Base-by-base conservation (phyloP, 1,140 invertebrate species). In the Drosophila murphyi region DNA sequence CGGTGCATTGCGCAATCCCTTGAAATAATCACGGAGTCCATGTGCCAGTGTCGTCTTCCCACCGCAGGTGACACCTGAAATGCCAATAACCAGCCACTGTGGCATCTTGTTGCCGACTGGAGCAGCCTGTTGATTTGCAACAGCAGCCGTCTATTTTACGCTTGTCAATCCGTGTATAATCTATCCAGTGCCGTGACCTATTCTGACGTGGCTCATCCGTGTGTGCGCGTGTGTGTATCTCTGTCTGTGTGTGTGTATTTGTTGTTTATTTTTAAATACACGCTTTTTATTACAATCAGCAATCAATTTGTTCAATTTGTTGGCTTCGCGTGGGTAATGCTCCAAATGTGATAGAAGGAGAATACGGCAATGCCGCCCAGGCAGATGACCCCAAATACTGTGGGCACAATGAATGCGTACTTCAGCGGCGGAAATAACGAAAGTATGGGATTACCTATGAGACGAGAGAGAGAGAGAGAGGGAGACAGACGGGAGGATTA, bases 21-120 rank as follows among this genome's bases (percentile, higher is more conserved):
- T 90, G 20, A 95, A 93, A 32, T 92, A 92, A 47, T 95, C 90
- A 3, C 93, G 91, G 5, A 97, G 73, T 72, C 93, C 93, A 29
- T 93, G 94, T 0, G 96, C 94, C 12, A 97, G 76, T 0, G 96
- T 96, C 2, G 96, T 96, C 93, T 98, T 98, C 41, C 97, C 97
- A 52, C 96, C 95, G 76, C 96, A 96, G 0, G 96, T 97, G 3
- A 95, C 95, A 1, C 97, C 96, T 7, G 95, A 95, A 72, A 97
- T 94, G 28, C 96, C 96, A 61, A 97, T 93, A 7, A 97, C 90
- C 12, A 96, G 82, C 95, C 95, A 96, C 32, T 94, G 92, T 41
- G 92, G 92, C 75, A 82, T 91, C 32, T 90, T 91, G 78, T 55
- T 57, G n/a, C 37, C 67, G 41, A 86, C 68, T 86, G 78, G 55